Evolutionary conservation across 1,140 invertebrate species (phyloP), one percentile per base, ranked within the genome.

Genomic region (Patella vulgata): DNA sequence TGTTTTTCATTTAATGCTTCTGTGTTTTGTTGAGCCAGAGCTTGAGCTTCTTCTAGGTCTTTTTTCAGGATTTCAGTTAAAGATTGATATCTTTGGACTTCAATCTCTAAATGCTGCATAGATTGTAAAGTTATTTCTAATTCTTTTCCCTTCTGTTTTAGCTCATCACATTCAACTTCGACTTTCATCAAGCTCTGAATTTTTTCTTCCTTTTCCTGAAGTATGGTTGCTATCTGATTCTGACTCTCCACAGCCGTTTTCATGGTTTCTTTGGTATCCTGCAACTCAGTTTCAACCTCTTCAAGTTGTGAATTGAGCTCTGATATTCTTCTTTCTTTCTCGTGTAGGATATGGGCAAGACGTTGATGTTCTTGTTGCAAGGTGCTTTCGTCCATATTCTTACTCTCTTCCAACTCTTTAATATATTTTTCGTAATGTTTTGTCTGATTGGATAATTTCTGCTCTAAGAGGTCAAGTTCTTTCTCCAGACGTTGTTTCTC

Each of bases 361-460:
- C 60, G 44, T 42, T 67, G 48, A 55, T 70, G 66, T 27, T 78
- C 63, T 44, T 48, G 27, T 39, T 71, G 51, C 28, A 72, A 19
- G 8, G 57, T 40, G n/a, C 52, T 57, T 4, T 33, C 27, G 63
- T 67, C 66, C n/a, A 53, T 42, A 17, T 78, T 64, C 30, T 63
- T 39, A 30, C 31, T 40, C 11, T 63, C 60, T 39, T 72, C 50
- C 42, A 79, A 46, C 42, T 79, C 75, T 53, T 70, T 21, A 43
- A 74, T 68, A 19, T 68, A 76, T 43, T 56, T 60, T 39, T 79
- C 75, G 59, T 71, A 74, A 50, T 74, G 66, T 53, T 69, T 62
- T 23, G 51, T 50, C 58, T 74, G 65, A 39, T 65, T 58, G 36
- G 68, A 40, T 2, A 70, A 14, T 43, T 71, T 61, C 40, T 59